Conservation (phyloP, 2,797 vertebrate species). For the Hydrophis major region DNA sequence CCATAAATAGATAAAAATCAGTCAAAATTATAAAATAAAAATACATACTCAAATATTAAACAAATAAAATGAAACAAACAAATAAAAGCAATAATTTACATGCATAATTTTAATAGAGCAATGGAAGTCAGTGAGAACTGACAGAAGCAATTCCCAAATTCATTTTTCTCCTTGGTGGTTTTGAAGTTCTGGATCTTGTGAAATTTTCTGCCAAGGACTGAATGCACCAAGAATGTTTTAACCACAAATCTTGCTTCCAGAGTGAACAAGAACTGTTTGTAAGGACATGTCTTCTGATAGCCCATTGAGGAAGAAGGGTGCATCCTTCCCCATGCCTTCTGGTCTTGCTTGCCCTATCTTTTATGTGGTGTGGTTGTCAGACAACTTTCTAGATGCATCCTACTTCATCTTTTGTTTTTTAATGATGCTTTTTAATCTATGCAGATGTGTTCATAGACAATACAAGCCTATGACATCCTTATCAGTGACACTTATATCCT, state of each 20-base stretch:
- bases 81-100: neutral
- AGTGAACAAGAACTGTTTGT: neutral
- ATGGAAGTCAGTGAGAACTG: neutral
- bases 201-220: neutral
- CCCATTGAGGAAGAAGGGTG: neutral
- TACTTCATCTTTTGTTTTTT: neutral
- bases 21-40: neutral
- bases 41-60: neutral
- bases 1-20: neutral
- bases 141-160: neutral
- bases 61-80: neutral
- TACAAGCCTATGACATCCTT: neutral
- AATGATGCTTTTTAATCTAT: neutral
- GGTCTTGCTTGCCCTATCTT: neutral
- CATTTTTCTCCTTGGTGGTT: fast-evolving
- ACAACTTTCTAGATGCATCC: neutral
- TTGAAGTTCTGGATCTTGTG: neutral
- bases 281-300: neutral
- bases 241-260: neutral
- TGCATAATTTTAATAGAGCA: neutral
- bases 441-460: neutral
- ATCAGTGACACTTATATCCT: neutral
- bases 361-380: neutral
- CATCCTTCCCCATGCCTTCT: neutral
- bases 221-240: neutral